Percentiles rank a stretch among this genome's conserved stretches.
These are phyloP conservation scores for Lysandra coridon DNA, from an alignment of 2,888 invertebrate genomes.

Conservation along the genomic window DNA sequence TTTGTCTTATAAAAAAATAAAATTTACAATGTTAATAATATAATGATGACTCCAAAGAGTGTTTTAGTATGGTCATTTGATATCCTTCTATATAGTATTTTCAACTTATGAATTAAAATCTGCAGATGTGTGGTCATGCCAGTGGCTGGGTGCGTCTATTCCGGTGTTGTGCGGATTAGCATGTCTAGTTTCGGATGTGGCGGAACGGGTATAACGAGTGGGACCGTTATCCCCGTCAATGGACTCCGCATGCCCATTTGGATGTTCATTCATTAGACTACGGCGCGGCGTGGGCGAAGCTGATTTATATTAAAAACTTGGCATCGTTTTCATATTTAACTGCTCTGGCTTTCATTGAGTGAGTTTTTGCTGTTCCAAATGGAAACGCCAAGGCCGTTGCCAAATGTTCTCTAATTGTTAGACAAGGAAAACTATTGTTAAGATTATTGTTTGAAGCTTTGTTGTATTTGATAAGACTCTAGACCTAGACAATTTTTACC, in stretches of 20 bases:
- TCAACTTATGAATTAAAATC: background rate
- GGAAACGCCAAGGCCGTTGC: conserved; percentile 1
- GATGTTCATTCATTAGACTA: conserved; percentile 15
- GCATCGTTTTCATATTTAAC: conserved; percentile 19
- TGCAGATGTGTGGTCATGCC: background rate
- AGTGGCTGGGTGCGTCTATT: background rate
- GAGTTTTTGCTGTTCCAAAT: conserved; percentile 1
- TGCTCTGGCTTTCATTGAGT: conserved; percentile 6
- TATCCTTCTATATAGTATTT: too few species aligned
- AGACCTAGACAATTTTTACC: background rate
- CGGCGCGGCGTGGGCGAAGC: conserved; percentile 18
- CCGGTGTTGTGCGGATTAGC: conserved; percentile 10
- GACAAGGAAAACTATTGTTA: background rate
- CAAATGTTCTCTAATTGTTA: conserved; percentile 8
- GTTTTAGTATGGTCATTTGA: too few species aligned
- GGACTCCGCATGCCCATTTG: conserved; percentile 13
- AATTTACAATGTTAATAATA: too few species aligned
- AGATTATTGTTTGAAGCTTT: background rate
- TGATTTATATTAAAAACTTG: conserved; percentile 19
- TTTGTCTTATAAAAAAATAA: too few species aligned
- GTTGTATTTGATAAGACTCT: background rate
- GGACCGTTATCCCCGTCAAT: conserved; percentile 24
- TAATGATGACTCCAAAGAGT: too few species aligned
- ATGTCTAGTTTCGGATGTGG: conserved; percentile 20
- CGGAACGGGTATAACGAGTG: conserved; percentile 10